Evolutionary conservation across 2,797 vertebrate species (phyloP).

Genomic region (Labroides dimidiatus): DNA sequence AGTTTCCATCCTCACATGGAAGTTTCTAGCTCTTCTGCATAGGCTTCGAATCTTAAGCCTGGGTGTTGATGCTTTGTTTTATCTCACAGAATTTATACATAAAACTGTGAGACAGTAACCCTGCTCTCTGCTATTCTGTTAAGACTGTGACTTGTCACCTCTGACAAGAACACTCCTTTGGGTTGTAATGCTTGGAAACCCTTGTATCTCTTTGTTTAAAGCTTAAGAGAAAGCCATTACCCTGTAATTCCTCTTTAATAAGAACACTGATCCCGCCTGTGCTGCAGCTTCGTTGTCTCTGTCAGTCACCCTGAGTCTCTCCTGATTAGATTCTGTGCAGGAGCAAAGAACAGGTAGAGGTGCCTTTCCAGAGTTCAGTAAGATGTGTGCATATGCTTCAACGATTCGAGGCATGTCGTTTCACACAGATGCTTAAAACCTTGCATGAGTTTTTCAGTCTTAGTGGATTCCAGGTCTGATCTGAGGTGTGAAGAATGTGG

Average conservation of each 20-base stretch:
- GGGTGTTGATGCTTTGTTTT: too few species aligned
- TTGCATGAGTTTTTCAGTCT: not conserved
- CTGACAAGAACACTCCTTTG: not conserved
- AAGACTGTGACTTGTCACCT: not conserved
- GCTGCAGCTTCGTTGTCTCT: not conserved
- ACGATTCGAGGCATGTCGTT: not conserved
- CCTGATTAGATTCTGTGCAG: not conserved
- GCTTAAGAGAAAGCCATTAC: conserved; percentile 9
- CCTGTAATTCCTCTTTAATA: conserved; percentile 4
- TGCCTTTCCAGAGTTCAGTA: not conserved
- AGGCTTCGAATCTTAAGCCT: too few species aligned
- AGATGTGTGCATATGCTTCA: not conserved
- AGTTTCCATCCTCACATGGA: too few species aligned
- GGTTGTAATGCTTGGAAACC: not conserved
- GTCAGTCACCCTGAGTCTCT: not conserved
- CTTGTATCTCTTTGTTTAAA: not conserved
- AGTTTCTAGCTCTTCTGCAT: too few species aligned
- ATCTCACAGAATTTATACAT: too few species aligned
- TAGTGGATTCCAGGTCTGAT: not conserved
- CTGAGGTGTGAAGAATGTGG: conserved; percentile 10
- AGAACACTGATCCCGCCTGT: conserved; percentile 2
- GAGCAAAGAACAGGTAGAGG: not conserved
- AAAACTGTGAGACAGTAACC: not conserved
- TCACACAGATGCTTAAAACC: not conserved
- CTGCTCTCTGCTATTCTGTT: too few species aligned